Conservation (phyloP, 64 coral and sea anemone species). For the Cladopsammia gracilis region DNA sequence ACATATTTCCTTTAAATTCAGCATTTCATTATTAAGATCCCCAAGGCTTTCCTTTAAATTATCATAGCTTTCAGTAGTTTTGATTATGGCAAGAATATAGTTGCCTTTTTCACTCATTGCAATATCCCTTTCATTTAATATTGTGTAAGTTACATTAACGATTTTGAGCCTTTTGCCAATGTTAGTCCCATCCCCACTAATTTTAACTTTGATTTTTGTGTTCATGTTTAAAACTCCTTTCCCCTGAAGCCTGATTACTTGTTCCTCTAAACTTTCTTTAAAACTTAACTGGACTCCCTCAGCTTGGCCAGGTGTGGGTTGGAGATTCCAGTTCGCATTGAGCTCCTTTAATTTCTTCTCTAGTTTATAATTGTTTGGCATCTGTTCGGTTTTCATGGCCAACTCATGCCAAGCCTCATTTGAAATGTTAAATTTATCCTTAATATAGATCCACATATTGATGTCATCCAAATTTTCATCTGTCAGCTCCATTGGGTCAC, state of each 20-base stretch:
- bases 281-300: conserved; percentile 48
- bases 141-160: conserved; percentile 65
- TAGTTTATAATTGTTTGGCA: background rate
- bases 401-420: conserved; percentile 35
- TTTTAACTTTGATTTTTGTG: conserved; percentile 34
- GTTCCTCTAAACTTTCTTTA: conserved; percentile 64
- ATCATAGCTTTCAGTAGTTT: conserved; percentile 68
- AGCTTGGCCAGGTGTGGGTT: conserved; percentile 68
- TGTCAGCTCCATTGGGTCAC: background rate
- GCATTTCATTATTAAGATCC: conserved; percentile 79
- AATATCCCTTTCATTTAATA: conserved; percentile 68
- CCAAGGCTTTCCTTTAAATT: conserved; percentile 58
- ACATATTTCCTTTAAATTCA: conserved; percentile 42
- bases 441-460: background rate
- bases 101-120: conserved; percentile 79
- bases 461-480: conserved; percentile 28
- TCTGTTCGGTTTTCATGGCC: background rate
- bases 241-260: conserved; percentile 46
- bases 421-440: conserved; percentile 39
- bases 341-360: background rate
- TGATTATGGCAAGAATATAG: conserved; percentile 64
- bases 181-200: conserved; percentile 76
- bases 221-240: conserved; percentile 43
- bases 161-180: conserved; percentile 69
- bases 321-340: conserved; percentile 7